Conservation (phyloP, 2,888 invertebrate genomes). For the Bhutanitis thaidina region DNA sequence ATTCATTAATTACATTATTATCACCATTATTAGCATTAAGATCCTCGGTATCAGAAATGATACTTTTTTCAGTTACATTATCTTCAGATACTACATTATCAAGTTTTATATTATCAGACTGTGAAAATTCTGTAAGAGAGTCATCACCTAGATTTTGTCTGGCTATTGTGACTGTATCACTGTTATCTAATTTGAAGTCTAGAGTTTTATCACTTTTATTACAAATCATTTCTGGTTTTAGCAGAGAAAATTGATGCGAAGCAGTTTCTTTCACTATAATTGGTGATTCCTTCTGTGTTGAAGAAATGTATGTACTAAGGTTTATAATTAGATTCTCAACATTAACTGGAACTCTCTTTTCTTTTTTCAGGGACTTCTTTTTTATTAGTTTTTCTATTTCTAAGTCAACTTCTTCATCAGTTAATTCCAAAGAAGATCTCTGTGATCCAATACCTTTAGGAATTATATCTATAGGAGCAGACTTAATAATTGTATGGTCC, state of each 20-base stretch:
- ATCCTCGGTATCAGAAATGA: constrained; percentile 45
- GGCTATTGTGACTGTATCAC: constrained; percentile 32
- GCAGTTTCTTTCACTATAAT: constrained; percentile 40
- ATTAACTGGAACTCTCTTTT: constrained; percentile 49
- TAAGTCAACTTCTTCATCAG: constrained; percentile 84
- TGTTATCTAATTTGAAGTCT: constrained; percentile 36
- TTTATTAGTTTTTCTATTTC: constrained; percentile 83
- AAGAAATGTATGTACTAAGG: constrained; percentile 6
- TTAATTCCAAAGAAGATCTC: constrained; percentile 78
- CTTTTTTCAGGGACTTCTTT: constrained; percentile 74
- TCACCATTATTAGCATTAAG: constrained; percentile 49
- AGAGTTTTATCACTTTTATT: constrained; percentile 34
- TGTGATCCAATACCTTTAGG: constrained; percentile 74
- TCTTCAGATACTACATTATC: constrained; percentile 40
- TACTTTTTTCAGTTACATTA: constrained; percentile 38
- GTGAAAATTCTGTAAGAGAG: constrained; percentile 35
- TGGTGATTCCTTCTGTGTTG: constrained; percentile 30
- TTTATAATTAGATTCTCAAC: constrained; percentile 7
- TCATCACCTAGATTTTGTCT: constrained; percentile 38
- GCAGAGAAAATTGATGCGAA: constrained; percentile 38
- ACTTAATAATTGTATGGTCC: constrained; percentile 76
- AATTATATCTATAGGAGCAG: constrained; percentile 84
- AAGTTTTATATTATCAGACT: constrained; percentile 44
- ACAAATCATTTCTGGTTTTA: constrained; percentile 40
- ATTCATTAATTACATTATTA: constrained; percentile 49